phyloP scores from a whole-genome alignment of 2,113 vertebrate genomes.

The Paracanthobrama guichenoti region DNA sequence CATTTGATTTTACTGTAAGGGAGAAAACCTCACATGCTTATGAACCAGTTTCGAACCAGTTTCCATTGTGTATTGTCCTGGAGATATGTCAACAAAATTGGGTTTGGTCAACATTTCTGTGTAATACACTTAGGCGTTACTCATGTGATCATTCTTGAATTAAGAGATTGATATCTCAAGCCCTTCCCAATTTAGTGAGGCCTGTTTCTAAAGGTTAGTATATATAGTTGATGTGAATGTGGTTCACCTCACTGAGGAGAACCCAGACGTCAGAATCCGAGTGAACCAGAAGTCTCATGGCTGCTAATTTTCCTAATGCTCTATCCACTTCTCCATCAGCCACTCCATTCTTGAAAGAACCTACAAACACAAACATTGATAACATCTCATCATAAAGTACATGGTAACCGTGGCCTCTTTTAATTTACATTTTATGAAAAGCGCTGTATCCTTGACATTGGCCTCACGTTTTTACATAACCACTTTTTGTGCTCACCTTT shows the following conservation, averaged over 20 bases:
- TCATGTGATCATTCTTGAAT: neutral
- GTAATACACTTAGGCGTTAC: neutral
- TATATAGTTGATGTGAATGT: neutral
- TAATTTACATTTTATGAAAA: neutral
- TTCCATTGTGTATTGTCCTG: neutral
- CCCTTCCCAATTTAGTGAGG: neutral
- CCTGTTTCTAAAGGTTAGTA: neutral
- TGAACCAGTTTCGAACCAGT: neutral
- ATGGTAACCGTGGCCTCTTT: neutral
- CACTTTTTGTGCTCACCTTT: neutral
- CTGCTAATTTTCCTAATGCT: constrained; percentile 72
- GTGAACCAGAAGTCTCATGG: constrained; percentile 76
- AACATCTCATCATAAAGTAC: neutral
- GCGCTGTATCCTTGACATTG: neutral
- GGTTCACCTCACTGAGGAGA: constrained; percentile 80
- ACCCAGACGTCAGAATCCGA: constrained; percentile 78
- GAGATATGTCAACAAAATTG: neutral
- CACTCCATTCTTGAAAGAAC: constrained; percentile 76
- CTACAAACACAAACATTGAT: constrained; percentile 62
- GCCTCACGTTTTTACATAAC: neutral
- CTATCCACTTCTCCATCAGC: constrained; percentile 70
- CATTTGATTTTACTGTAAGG: neutral
- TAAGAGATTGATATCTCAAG: neutral
- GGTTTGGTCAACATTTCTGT: neutral
- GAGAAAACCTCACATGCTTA: neutral